Conservation (phyloP, 92 coral and sea anemone genomes). For the Umimayanthus chanpuru region DNA sequence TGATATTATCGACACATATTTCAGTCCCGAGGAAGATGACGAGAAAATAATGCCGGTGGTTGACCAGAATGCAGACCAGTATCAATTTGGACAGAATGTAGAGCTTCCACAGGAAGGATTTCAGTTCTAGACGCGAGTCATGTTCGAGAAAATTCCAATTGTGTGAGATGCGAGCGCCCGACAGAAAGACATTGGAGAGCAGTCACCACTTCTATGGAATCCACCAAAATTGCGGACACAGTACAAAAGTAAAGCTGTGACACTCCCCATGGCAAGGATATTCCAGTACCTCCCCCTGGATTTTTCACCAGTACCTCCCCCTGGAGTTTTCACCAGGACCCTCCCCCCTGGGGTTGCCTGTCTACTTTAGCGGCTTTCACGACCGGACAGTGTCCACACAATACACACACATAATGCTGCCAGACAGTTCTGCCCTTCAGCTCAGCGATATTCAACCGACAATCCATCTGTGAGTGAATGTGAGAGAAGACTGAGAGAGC, state of each 20-base stretch:
- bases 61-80: slow-evolving; percentile 79
- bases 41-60: slow-evolving; percentile 85
- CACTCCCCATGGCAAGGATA: not conserved
- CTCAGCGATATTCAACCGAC: slow-evolving; percentile 29
- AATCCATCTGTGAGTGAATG: slow-evolving; percentile 43
- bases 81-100: slow-evolving; percentile 83
- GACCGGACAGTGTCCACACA: slow-evolving; percentile 5
- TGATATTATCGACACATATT: slow-evolving; percentile 91
- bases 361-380: not conserved
- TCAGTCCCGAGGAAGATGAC: slow-evolving; percentile 95
- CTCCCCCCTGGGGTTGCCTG: not conserved
- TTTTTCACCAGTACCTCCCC: not conserved
- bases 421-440: slow-evolving; percentile 29
- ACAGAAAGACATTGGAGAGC: not conserved
- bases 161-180: not conserved
- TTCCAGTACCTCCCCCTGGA: not conserved
- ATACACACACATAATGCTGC: slow-evolving; percentile 22
- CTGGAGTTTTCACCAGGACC: not conserved
- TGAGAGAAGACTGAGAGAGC: slow-evolving; percentile 48
- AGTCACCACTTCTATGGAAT: not conserved
- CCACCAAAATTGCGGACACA: not conserved
- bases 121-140: slow-evolving; percentile 62
- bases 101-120: slow-evolving; percentile 90
- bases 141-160: not conserved
- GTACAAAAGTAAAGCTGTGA: not conserved